phyloP scores from a whole-genome alignment of 2,888 invertebrate genomes.

The Ischnus inquisitorius region DNA sequence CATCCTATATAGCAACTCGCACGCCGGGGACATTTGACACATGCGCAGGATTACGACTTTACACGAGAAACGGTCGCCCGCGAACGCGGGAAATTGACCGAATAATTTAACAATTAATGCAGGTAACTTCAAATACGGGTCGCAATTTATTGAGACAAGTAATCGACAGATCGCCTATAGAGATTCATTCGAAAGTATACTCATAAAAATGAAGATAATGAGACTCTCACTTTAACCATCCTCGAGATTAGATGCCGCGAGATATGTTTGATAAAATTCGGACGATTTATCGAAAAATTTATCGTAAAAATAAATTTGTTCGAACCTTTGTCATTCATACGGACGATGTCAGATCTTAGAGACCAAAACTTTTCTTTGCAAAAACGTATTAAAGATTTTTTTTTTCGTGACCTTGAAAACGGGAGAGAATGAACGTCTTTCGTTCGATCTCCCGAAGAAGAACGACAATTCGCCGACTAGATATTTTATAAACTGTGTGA shows the following conservation, averaged over 20 bases:
- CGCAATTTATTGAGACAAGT: too few relatives aligned
- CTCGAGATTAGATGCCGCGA: too few relatives aligned
- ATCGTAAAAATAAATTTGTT: too few relatives aligned
- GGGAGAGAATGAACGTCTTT: neutral
- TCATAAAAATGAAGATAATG: too few relatives aligned
- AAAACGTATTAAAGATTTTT: neutral
- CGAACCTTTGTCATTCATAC: neutral
- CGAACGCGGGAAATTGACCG: neutral
- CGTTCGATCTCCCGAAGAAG: constrained; percentile 5
- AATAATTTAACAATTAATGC: neutral
- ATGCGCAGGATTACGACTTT: constrained; percentile 8
- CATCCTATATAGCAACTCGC: neutral
- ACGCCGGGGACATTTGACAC: neutral
- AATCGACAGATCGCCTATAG: too few relatives aligned
- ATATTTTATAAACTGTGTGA: constrained; percentile 9
- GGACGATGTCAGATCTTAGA: neutral
- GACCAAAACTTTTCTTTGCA: neutral
- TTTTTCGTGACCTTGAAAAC: neutral
- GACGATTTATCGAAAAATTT: too few relatives aligned
- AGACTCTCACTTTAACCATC: too few relatives aligned
- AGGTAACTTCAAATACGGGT: too few relatives aligned
- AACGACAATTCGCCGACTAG: constrained; percentile 14
- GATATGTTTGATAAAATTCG: too few relatives aligned
- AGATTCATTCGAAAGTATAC: too few relatives aligned
- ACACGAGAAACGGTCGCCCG: neutral